A percentile compares a stretch with the other conserved stretches of the same genome.
Evolutionary conservation across 2,888 invertebrate genomes (phyloP).

Genomic region (Platerodrilus igneus): DNA sequence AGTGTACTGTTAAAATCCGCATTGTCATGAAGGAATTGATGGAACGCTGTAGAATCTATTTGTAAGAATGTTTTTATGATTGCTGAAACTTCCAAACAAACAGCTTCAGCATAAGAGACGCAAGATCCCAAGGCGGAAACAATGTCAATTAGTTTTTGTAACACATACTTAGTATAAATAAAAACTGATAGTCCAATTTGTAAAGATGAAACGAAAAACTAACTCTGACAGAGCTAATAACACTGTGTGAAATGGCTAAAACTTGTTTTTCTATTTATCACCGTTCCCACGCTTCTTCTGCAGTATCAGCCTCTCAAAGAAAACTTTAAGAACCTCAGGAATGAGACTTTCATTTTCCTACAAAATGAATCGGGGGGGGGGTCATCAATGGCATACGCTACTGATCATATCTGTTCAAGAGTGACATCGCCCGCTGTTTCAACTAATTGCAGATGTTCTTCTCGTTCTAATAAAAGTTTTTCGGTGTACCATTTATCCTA

Average conservation of each 20-base stretch:
- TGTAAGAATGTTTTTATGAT: constrained; percentile 8
- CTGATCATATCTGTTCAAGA: no score
- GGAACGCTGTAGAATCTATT: constrained; percentile 1
- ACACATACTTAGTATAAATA: constrained; percentile 10
- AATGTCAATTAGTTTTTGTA: constrained; percentile 9
- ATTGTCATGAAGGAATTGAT: constrained; percentile 9
- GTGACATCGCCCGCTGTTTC: no score
- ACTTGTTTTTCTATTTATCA: not conserved
- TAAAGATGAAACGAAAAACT: constrained; percentile 7
- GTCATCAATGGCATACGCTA: no score
- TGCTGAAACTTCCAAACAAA: constrained; percentile 7
- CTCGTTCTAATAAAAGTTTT: constrained; percentile 9
- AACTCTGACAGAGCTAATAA: constrained; percentile 6
- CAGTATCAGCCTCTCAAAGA: no score
- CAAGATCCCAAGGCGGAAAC: constrained; percentile 4
- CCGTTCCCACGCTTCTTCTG: not conserved
- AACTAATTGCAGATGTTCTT: constrained; percentile 12
- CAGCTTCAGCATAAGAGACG: no score
- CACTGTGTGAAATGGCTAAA: constrained; percentile 10
- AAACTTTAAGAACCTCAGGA: no score
- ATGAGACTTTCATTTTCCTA: no score
- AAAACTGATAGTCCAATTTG: constrained; percentile 8
- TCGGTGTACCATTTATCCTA: constrained; percentile 8
- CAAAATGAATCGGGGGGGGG: no score
- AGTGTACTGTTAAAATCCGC: constrained; percentile 11